Conservation (phyloP, 2,113 vertebrate genomes). For the Murina feae region DNA sequence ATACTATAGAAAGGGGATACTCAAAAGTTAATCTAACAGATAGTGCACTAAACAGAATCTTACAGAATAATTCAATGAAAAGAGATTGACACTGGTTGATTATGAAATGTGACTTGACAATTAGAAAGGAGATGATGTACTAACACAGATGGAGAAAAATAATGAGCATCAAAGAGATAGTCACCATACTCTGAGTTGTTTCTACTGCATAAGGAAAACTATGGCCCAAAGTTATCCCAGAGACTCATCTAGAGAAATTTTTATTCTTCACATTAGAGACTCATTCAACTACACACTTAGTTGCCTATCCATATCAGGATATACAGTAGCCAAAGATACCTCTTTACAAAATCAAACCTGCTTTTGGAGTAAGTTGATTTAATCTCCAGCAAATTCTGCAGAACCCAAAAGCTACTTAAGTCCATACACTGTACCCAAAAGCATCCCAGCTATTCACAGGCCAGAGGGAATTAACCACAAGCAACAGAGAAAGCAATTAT, state of each 20-base stretch:
- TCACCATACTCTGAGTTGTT: not conserved
- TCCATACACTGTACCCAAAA: conserved; percentile 17
- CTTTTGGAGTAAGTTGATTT: conserved; percentile 33
- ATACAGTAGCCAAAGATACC: conserved; percentile 24
- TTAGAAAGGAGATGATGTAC: not conserved
- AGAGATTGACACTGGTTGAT: not conserved
- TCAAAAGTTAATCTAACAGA: not conserved
- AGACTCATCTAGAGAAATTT: not conserved
- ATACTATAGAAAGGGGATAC: not conserved
- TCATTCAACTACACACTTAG: conserved; percentile 22
- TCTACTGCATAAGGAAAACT: not conserved
- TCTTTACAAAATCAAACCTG: conserved; percentile 32
- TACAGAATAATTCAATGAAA: not conserved
- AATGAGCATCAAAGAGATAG: not conserved
- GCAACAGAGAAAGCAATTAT: conserved; percentile 2
- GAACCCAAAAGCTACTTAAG: conserved; percentile 52
- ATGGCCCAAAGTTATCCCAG: rapidly evolving
- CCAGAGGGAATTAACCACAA: not conserved
- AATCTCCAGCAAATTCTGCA: conserved; percentile 61
- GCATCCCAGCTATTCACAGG: not conserved
- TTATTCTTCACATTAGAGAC: not conserved
- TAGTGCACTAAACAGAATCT: not conserved
- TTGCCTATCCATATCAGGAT: conserved; percentile 42
- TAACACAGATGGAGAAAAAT: not conserved
- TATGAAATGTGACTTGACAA: not conserved